phyloP scores from a whole-genome alignment of 2,797 vertebrate species.

The Morus bassanus region DNA sequence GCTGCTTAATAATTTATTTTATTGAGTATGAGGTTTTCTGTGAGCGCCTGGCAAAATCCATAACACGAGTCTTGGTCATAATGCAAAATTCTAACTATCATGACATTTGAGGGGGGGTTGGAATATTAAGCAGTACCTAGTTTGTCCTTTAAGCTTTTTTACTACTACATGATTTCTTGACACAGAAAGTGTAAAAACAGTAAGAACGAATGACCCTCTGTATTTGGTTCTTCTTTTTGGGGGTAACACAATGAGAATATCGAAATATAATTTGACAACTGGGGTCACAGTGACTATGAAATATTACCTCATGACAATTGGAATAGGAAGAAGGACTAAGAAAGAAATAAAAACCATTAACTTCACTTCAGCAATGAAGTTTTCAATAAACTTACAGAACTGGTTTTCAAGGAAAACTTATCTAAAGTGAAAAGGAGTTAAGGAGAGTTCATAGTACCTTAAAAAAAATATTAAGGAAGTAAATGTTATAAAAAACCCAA shows the following conservation, averaged over 20 bases:
- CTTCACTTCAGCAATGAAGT: neutral
- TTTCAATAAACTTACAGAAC: neutral
- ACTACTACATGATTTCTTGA: neutral
- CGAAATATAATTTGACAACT: neutral
- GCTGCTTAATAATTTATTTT: neutral
- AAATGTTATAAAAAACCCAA: neutral
- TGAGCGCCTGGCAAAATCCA: neutral
- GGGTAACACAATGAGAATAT: neutral
- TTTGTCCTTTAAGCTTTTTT: neutral
- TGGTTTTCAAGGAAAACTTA: neutral
- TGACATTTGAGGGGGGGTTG: too few relatives aligned
- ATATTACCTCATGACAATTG: neutral
- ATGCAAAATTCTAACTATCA: neutral
- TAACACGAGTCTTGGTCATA: neutral
- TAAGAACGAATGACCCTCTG: neutral
- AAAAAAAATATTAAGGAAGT: neutral
- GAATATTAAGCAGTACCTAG: neutral
- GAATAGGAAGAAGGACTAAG: neutral
- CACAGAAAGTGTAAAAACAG: neutral
- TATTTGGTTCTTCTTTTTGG: neutral
- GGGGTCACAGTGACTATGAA: neutral
- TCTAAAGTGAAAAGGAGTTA: neutral
- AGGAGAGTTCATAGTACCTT: neutral
- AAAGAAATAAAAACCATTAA: neutral
- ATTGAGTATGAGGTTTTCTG: neutral